These are phyloP conservation scores for Microctonus aethiopoides DNA, from an alignment of 2,888 invertebrate genomes.

Conservation along the genomic window DNA sequence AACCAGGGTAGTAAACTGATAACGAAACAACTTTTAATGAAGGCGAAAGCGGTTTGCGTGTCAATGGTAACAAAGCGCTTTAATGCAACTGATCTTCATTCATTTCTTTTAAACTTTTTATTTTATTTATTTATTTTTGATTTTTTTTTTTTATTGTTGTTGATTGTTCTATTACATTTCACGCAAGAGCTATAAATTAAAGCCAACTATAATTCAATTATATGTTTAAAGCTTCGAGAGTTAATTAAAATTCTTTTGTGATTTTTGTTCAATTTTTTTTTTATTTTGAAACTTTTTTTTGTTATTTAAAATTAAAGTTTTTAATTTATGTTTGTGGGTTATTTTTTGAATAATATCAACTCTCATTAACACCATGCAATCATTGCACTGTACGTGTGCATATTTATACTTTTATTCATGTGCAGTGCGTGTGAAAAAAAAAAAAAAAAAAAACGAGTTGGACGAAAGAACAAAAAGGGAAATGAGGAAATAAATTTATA, in stretches of 20 bases:
- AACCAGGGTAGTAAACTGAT: conserved; percentile 31
- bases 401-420: neutral
- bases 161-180: neutral
- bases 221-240: no score
- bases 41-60: conserved; percentile 41
- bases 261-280: no score
- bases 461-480: conserved; percentile 9
- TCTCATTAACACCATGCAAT: conserved; percentile 41
- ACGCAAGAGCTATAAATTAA: neutral
- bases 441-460: neutral
- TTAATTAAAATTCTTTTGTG: no score
- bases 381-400: neutral
- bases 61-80: conserved; percentile 46
- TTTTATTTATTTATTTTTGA: neutral
- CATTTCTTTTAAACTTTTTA: neutral
- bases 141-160: neutral
- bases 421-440: conserved; percentile 19
- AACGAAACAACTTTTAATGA: conserved; percentile 49
- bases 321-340: conserved; percentile 25
- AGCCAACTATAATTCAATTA: neutral
- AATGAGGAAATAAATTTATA: conserved; percentile 1
- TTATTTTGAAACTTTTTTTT: no score
- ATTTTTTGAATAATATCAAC: conserved; percentile 14
- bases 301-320: neutral
- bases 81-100: conserved; percentile 38